Percentiles rank a stretch among this genome's conserved stretches.
Evolutionary conservation across 2,113 vertebrate genomes (phyloP).

Genomic region (Microcebus jonahi): DNA sequence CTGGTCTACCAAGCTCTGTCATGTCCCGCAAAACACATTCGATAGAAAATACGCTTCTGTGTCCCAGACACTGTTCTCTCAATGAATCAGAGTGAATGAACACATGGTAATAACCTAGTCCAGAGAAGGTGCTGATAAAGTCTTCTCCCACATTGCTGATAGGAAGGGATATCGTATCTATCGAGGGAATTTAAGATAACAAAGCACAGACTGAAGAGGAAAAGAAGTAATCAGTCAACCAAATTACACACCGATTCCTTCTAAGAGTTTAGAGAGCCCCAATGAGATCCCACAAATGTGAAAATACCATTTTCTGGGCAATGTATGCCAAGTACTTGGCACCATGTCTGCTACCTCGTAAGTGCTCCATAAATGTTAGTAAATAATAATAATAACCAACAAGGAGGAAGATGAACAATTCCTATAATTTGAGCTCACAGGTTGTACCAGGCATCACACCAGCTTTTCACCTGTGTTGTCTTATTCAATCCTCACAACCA

Average conservation of each 20-base stretch:
- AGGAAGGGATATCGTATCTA: neutral
- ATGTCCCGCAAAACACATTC: neutral
- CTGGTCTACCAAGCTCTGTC: neutral
- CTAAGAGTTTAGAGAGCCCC: neutral
- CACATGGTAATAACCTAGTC: neutral
- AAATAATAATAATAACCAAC: neutral
- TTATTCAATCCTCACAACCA: neutral
- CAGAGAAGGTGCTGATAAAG: neutral
- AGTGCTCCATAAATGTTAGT: neutral
- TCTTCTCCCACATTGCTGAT: neutral
- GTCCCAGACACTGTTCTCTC: neutral
- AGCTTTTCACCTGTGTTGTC: neutral
- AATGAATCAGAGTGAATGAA: neutral
- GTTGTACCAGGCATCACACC: neutral
- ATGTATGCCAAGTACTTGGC: neutral
- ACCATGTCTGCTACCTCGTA: neutral
- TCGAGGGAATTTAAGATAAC: neutral
- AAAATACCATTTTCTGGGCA: neutral
- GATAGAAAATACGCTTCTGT: neutral
- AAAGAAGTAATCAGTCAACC: neutral
- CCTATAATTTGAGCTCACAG: neutral
- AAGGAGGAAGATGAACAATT: neutral
- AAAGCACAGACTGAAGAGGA: neutral
- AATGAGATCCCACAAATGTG: neutral
- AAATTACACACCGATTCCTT: neutral